These are phyloP conservation scores for Cryptosula pallasiana DNA, from an alignment of 2,888 invertebrate species.

Conservation along the genomic window DNA sequence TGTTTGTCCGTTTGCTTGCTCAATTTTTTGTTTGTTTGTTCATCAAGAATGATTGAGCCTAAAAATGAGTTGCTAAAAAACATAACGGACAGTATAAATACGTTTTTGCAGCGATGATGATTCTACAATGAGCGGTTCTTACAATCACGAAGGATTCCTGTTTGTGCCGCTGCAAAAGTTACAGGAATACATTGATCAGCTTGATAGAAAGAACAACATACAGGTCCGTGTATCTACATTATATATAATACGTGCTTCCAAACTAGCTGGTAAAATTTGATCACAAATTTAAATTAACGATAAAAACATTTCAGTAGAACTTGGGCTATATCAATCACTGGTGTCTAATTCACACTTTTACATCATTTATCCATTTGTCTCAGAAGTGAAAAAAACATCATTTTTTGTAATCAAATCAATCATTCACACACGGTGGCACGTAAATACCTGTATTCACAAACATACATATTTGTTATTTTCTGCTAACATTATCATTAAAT, in stretches of 20 bases:
- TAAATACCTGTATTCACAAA: neutral
- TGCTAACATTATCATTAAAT: neutral
- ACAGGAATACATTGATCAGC: slow-evolving; percentile 40
- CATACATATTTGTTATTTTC: neutral
- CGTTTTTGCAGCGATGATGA: slow-evolving; percentile 39
- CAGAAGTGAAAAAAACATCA: too few relatives aligned
- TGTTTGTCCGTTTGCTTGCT: neutral
- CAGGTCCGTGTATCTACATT: too few relatives aligned
- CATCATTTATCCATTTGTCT: too few relatives aligned
- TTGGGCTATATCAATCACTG: too few relatives aligned
- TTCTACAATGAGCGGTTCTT: slow-evolving; percentile 44
- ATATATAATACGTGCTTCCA: too few relatives aligned
- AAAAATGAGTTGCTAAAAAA: neutral
- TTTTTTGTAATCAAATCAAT: too few relatives aligned
- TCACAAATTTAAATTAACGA: too few relatives aligned
- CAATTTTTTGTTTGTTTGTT: neutral
- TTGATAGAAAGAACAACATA: slow-evolving; percentile 38
- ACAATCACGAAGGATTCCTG: slow-evolving; percentile 48
- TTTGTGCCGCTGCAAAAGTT: slow-evolving; percentile 46
- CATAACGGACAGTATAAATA: neutral
- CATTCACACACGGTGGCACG: too few relatives aligned
- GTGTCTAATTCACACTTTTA: too few relatives aligned
- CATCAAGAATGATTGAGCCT: too few relatives aligned
- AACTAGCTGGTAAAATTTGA: too few relatives aligned
- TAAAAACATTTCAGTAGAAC: too few relatives aligned